phyloP scores from a whole-genome alignment of 2,113 vertebrate species.

The Pterocles gutturalis region DNA sequence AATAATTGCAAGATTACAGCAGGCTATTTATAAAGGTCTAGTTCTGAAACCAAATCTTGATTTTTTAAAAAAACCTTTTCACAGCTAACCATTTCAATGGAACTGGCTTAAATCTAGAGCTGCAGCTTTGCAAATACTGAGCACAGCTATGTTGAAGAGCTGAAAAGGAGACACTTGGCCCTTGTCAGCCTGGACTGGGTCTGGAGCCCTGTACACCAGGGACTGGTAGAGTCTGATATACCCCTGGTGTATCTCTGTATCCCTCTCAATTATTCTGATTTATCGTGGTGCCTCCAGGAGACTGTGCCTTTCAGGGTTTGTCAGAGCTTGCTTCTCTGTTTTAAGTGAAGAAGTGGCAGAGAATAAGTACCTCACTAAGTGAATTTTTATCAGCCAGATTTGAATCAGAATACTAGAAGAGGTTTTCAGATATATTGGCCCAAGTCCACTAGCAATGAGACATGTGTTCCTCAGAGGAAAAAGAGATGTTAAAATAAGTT shows the following conservation, averaged over 20 bases:
- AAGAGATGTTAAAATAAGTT: background rate
- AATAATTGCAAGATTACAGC: background rate
- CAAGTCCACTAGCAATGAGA: background rate
- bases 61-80: background rate
- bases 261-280: background rate
- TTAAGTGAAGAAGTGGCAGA: background rate
- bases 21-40: background rate
- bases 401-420: background rate
- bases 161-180: background rate
- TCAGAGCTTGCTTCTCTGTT: background rate
- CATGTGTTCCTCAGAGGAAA: background rate
- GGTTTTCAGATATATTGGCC: background rate
- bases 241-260: background rate
- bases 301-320: background rate
- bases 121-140: background rate
- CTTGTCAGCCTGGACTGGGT: background rate
- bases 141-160: background rate
- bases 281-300: background rate
- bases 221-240: background rate
- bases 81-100: background rate
- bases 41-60: background rate
- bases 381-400: background rate
- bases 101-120: background rate
- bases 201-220: background rate
- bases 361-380: background rate